Base-by-base conservation (phyloP, 2,797 vertebrate genomes). In the Helicolenus hilgendorfi region DNA sequence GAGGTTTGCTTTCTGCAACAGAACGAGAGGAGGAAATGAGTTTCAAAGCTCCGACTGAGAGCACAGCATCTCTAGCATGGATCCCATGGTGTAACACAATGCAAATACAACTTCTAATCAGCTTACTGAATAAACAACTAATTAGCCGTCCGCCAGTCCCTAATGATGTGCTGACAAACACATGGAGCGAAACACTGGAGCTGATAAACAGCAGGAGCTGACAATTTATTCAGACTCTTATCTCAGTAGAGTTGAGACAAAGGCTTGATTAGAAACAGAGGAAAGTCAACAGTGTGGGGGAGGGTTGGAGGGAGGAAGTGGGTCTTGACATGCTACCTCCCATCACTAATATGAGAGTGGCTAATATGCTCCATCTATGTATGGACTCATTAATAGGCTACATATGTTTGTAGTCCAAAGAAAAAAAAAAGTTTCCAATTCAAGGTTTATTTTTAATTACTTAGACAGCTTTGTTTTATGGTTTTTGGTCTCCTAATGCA, bases 151-250 rank as follows among this genome's bases (percentile, higher is more conserved):
- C 88, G 85, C 77, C 26, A 35, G 67, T 72, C 71, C 33, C 89
- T 98, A 98, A 98, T 93, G 96, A 97, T 76, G 96, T 98, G 96
- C 95, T 98, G 97, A 98, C 97, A 98, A 98, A 97, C 94, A 97
- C 92, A 87, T 64, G 26, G 89, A 95, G 93, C 91, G 87, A 96
- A 96, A 90, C 91, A 92, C 81, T 91, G 90, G 79, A 87, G 93
- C 93, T 91, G 93, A 97, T 86, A 90, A 96, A 96, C 90, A 92
- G 77, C 79, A 84, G 90, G 87, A 87, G 86, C 89, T 92, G 87
- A 89, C 83, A 79, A 91, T 94, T 60, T 77, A 93, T 91, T 85
- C 85, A 88, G 72, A 81, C 35, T 79, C 95, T 97, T 97, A 97
- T 97, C 96, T 95, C 31, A 41, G 77, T 79, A 4, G 31, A 71